Evolutionary conservation across 2,113 vertebrate genomes (phyloP).

Genomic region (Cnemophilus loriae): DNA sequence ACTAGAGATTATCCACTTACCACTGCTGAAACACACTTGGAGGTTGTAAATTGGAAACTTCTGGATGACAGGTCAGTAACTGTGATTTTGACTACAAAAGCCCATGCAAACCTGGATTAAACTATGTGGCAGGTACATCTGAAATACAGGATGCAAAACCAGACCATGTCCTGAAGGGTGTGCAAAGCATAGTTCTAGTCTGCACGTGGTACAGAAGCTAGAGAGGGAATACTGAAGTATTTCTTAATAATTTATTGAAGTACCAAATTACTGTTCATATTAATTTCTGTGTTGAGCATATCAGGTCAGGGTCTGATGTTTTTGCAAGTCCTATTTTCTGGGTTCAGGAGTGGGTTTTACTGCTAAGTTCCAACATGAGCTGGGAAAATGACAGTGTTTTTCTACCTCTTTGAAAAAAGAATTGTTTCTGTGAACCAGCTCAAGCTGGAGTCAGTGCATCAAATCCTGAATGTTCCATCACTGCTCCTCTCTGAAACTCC

Average conservation of each 20-base stretch:
- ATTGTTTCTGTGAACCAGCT: neutral
- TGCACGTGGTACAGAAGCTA: neutral
- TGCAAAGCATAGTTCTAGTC: neutral
- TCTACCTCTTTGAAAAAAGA: neutral
- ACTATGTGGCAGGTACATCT: neutral
- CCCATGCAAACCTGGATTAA: neutral
- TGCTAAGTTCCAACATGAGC: neutral
- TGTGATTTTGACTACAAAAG: neutral
- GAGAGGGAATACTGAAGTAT: neutral
- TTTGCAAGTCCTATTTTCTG: neutral
- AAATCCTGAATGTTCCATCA: neutral
- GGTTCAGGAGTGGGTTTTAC: neutral
- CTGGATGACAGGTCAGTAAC: neutral
- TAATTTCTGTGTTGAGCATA: neutral
- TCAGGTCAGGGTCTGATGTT: neutral
- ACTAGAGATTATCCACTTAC: constrained; percentile 9
- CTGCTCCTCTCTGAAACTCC: neutral
- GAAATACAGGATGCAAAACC: neutral
- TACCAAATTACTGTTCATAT: neutral
- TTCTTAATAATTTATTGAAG: neutral
- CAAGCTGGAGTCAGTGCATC: neutral
- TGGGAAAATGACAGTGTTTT: neutral
- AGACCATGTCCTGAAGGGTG: neutral
- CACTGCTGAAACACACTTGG: neutral
- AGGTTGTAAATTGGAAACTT: neutral